phyloP scores from a whole-genome alignment of 2,113 vertebrate species.

The Pristiophorus japonicus region DNA sequence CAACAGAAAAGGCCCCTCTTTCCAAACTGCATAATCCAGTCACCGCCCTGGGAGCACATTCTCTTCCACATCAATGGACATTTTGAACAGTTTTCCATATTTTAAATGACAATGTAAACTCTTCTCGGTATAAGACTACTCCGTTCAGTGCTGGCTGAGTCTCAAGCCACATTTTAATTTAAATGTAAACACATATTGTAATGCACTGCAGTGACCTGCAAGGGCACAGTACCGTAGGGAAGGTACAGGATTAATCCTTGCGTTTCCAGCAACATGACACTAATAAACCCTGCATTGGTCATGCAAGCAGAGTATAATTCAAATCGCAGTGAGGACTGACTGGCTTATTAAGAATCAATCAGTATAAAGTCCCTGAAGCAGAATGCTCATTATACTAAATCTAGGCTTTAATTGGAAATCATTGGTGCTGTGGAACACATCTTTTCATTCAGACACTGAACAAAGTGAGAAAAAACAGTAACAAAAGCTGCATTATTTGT shows the following conservation, averaged over 20 bases:
- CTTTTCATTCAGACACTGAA: background rate
- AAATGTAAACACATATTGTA: background rate
- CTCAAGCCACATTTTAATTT: background rate
- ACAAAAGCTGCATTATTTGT: slow-evolving; percentile 3
- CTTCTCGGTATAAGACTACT: background rate
- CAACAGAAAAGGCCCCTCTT: background rate
- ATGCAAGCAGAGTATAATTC: background rate
- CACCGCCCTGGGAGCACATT: background rate
- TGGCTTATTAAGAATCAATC: slow-evolving; percentile 9
- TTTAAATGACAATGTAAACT: background rate
- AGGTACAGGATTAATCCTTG: background rate
- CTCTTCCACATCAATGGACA: too few species aligned
- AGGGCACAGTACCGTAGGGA: background rate
- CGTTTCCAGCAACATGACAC: background rate
- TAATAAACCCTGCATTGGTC: background rate
- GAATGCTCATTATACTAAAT: background rate
- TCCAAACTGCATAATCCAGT: background rate
- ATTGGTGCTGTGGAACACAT: background rate
- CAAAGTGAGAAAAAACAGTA: background rate
- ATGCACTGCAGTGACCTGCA: background rate
- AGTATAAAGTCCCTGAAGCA: slow-evolving; percentile 5
- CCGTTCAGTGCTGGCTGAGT: background rate
- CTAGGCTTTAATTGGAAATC: slow-evolving; percentile 18
- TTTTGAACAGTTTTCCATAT: background rate
- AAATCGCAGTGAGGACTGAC: background rate